Evolutionary conservation across 2,888 invertebrate genomes (phyloP), one percentile per base, ranked within the genome.

Genomic region (Dione juno): DNA sequence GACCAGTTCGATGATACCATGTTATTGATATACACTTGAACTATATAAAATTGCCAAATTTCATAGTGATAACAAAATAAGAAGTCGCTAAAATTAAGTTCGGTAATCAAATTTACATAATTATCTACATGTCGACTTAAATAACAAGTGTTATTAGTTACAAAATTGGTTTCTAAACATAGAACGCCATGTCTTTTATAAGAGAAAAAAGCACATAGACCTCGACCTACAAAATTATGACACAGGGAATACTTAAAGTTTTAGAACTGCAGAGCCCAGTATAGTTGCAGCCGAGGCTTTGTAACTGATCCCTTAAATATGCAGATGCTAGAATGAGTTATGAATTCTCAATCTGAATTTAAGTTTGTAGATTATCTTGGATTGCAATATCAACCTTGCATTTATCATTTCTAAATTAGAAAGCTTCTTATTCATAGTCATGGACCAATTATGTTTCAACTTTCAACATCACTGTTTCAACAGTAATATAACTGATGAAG

Each of bases 291-390:
- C 28, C 35, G 54, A n/a, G 10, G 11, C 61, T 28, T 16, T 16
- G 14, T 64, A 52, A 52, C 50, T 64, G 40, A 52, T 21, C 9
- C 21, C 19, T 64, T 37, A 64, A 64, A 52, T 64, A 64, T 64
- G 50, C 40, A 64, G 40, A 19, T 52, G 13, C 1, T 13, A 40
- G 52, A 40, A 40, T 52, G 35, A 64, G 64, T 52, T 52, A 37
- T 64, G 64, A 64, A 64, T 52, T 50, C 64, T 40, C 37, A 16
- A 64, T 52, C 21, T 37, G 21, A 43, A 45, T 28, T 61, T 19
- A 48, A 64, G 50, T 52, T 64, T 64, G 50, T 64, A 50, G 50
- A 52, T 64, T 19, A 52, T 52, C 52, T 64, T 64, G 64, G 50
- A 64, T 28, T 61, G 61, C 28, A 45, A 45, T 61, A 16, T 35